Conservation (phyloP, 2,113 vertebrate species). For the Gambusia affinis region DNA sequence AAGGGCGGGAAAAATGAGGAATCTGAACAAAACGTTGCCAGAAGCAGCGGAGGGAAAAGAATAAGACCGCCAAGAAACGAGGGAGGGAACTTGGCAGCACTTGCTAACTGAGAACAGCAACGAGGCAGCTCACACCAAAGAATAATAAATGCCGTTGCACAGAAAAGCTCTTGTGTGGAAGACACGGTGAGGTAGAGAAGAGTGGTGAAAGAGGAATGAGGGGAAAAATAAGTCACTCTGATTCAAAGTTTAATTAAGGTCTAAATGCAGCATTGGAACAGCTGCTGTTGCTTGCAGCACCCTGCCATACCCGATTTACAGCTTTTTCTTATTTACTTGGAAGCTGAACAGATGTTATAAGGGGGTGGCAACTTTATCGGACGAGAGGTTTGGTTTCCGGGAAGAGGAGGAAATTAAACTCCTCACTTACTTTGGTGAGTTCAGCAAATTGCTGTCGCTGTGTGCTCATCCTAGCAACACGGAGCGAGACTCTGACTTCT, state of each 20-base stretch:
- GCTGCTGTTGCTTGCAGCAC: constrained; percentile 57
- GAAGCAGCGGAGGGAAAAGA: constrained; percentile 54
- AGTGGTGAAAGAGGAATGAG: constrained; percentile 31
- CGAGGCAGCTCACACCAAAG: constrained; percentile 40
- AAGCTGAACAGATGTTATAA: constrained; percentile 70
- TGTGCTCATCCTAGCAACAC: constrained; percentile 2
- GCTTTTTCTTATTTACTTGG: constrained; percentile 46
- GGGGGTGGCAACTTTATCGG: constrained; percentile 55
- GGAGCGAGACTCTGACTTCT: constrained; percentile 17
- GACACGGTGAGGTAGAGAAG: constrained; percentile 9
- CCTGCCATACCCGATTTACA: constrained; percentile 42
- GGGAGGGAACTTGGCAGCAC: constrained; percentile 68
- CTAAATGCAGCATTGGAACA: constrained; percentile 52
- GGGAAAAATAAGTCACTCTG: constrained; percentile 41
- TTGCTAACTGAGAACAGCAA: constrained; percentile 47
- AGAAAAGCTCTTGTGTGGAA: constrained; percentile 30
- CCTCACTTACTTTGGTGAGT: constrained; percentile 25
- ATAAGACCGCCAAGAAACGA: constrained; percentile 47
- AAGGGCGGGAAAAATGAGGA: constrained; percentile 62
- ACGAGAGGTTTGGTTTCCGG: constrained; percentile 47
- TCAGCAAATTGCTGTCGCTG: constrained; percentile 37
- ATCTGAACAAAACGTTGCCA: constrained; percentile 68
- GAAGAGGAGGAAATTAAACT: constrained; percentile 55
- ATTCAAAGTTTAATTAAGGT: constrained; percentile 71
- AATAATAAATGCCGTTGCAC: constrained; percentile 54